phyloP scores from a whole-genome alignment of 2,888 invertebrate species.

The Adineta ricciae region DNA sequence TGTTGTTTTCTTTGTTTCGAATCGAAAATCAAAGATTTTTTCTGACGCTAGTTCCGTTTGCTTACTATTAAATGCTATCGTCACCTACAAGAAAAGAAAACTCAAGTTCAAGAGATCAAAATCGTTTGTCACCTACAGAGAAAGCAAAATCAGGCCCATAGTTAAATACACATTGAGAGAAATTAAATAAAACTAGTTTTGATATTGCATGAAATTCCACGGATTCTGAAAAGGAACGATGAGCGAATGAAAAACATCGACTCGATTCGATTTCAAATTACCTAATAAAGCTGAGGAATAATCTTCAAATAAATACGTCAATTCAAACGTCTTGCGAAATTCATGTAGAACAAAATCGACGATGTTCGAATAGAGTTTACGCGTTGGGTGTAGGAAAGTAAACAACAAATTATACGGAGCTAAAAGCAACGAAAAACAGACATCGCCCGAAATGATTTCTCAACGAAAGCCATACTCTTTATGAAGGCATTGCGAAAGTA shows the following conservation, averaged over 20 bases:
- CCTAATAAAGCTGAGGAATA: neutral
- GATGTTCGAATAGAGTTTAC: neutral
- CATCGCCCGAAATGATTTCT: too few relatives aligned
- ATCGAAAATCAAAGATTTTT: neutral
- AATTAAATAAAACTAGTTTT: neutral
- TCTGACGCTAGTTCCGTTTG: neutral
- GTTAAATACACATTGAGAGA: neutral
- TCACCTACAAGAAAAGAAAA: neutral
- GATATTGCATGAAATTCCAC: neutral
- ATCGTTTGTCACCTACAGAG: neutral
- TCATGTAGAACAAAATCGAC: neutral
- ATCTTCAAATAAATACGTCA: neutral
- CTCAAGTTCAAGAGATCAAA: neutral
- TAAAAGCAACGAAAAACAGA: neutral
- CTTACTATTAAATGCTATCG: neutral
- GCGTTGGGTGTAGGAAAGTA: neutral
- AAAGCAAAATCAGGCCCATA: constrained; percentile 18
- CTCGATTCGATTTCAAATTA: neutral
- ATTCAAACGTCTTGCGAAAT: neutral
- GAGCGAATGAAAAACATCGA: neutral
- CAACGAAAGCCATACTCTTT: neutral
- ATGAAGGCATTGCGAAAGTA: neutral
- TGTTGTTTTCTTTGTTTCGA: neutral
- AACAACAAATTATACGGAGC: neutral
- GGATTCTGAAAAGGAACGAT: neutral